Conservation (phyloP, 53 echinoderm and acorn worm genomes). For the Crossaster papposus region DNA sequence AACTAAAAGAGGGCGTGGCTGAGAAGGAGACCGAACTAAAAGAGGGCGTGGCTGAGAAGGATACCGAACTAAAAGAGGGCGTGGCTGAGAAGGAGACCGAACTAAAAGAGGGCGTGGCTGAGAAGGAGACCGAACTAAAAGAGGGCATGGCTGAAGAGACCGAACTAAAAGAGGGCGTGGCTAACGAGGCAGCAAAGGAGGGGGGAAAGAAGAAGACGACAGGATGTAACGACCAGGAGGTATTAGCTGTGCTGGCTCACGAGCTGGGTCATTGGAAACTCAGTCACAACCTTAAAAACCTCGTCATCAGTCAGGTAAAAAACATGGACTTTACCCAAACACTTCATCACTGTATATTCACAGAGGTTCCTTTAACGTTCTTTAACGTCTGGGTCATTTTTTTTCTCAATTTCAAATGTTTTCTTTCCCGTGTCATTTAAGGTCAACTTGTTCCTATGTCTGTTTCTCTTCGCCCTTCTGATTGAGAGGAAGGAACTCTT, state of each 20-base stretch:
- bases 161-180: not conserved
- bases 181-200: not conserved
- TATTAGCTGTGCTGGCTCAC: conserved; percentile 94
- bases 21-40: not conserved
- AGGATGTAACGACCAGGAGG: conserved; percentile 91
- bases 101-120: no score
- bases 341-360: no score
- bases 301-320: conserved; percentile 89
- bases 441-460: conserved; percentile 96
- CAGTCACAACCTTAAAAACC: conserved; percentile 92
- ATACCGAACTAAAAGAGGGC: not conserved
- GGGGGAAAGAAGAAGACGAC: conserved; percentile 67
- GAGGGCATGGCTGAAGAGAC: no score
- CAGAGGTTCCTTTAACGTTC: no score
- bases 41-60: not conserved
- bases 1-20: no score
- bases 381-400: no score
- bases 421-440: conserved; percentile 26
- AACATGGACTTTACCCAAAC: not conserved
- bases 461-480: conserved; percentile 92
- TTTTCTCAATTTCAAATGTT: no score
- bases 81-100: not conserved
- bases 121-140: conserved; percentile 35
- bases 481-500: conserved; percentile 86
- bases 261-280: conserved; percentile 99